Base-by-base conservation (phyloP, 2,888 invertebrate genomes). In the Drosophila flavopinicola region DNA sequence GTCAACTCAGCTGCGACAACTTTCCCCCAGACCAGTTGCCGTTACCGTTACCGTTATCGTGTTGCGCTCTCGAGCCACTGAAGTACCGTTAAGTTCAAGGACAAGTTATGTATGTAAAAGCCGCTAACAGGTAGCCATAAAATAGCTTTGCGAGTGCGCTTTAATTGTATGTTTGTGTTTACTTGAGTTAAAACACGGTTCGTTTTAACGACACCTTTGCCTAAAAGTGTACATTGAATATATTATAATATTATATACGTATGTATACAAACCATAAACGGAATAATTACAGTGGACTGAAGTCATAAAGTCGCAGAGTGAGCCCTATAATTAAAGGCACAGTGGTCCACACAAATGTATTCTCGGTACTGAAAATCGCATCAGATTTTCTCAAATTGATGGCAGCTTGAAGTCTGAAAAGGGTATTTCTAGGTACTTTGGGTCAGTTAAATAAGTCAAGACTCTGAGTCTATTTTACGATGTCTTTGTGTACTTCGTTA, bases 41-140 rank as follows among this genome's bases (percentile, higher is more conserved):
- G 15, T n/a, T n/a, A 20, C 11, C 9, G 37, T 29, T 49, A 24
- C n/a, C n/a, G n/a, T n/a, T n/a, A n/a, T n/a, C n/a, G 20, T 20
- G 20, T 20, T 20, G 30, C 15, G 15, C 10, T 27, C 13, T 25
- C 20, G 20, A 20, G 27, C 23, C 42, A 10, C 48, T 23, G 2
- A 49, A 49, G 35, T 58, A 42, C 17, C 33, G 61, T 67, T 61
- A 56, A 47, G 52, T 65, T 67, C 42, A 71, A 71, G 71, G 71
- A 51, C 47, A 42, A 23, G 17, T 24, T 27, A n/a, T n/a, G n/a
- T n/a, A n/a, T 49, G 25, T 48, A 35, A 32, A 35, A 25, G 41
- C 39, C 53, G 37, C 37, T 17, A 20, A 37, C 37, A 44, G 29
- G 37, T 25, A 27, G 25, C 25, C 45, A 32, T 59, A 25, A 42